Evolutionary conservation across 1,140 invertebrate species (phyloP).

Genomic region (Ceratina japonica): DNA sequence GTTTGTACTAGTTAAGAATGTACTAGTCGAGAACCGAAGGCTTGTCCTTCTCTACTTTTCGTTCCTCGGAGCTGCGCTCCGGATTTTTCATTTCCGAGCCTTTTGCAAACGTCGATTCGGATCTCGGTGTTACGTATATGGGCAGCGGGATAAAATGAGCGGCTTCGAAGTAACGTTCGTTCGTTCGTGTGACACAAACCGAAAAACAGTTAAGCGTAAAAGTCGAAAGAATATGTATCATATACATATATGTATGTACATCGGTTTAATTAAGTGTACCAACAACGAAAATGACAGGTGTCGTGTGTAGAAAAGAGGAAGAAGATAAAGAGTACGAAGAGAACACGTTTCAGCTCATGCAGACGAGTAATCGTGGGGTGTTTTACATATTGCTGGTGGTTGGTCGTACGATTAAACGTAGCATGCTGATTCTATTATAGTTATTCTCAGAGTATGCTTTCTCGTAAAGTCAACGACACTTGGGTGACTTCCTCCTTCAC

Average conservation of each 20-base stretch:
- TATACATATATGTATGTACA: no score
- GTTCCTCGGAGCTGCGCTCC: no score
- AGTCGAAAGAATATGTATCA: no score
- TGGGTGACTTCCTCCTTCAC: constrained; percentile 19
- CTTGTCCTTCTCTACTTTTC: no score
- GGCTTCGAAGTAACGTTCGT: background rate
- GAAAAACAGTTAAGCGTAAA: background rate
- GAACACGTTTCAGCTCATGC: constrained; percentile 33
- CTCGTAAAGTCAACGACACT: constrained; percentile 33
- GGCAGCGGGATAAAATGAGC: no score
- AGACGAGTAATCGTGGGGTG: constrained; percentile 12
- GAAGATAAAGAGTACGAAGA: background rate
- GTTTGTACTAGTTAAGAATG: no score
- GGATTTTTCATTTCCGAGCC: no score
- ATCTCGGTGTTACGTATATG: no score
- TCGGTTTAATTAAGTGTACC: background rate
- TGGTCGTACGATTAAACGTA: constrained; percentile 18
- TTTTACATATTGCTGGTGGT: constrained; percentile 8
- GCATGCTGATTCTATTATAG: constrained; percentile 18
- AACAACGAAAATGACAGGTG: background rate
- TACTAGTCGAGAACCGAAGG: background rate
- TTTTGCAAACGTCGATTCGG: no score
- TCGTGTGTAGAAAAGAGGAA: background rate
- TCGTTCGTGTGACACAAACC: background rate
- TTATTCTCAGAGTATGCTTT: no score